phyloP scores from a whole-genome alignment of 2,797 vertebrate genomes.

The Pangasius macronema region DNA sequence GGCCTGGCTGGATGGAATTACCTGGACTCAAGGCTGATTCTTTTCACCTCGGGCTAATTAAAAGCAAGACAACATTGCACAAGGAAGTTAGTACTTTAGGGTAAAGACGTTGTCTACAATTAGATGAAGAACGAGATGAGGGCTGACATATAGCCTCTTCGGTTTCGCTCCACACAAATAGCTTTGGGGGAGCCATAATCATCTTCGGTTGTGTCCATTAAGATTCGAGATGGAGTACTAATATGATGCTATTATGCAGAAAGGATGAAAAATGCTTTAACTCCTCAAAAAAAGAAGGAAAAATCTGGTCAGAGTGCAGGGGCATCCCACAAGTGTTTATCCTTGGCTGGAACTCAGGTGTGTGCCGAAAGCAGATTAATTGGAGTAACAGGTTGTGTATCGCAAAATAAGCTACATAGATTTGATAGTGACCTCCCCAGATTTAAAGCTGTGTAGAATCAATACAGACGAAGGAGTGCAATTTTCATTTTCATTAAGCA shows the following conservation, averaged over 20 bases:
- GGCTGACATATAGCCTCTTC: conserved; percentile 54
- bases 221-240: conserved; percentile 58
- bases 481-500: conserved; percentile 62
- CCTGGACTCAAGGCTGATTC: conserved; percentile 40
- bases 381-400: conserved; percentile 56
- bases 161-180: conserved; percentile 58
- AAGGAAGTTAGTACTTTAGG: conserved; percentile 50
- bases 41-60: conserved; percentile 53
- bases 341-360: conserved; percentile 43
- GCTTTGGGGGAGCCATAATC: conserved; percentile 60
- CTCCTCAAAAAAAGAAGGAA: conserved; percentile 10
- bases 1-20: conserved; percentile 30
- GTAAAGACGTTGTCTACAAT: conserved; percentile 47
- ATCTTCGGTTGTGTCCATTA: conserved; percentile 60
- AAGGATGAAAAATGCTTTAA: conserved; percentile 53
- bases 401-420: conserved; percentile 56
- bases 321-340: conserved; percentile 45
- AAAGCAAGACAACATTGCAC: conserved; percentile 42
- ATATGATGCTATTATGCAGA: conserved; percentile 59
- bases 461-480: conserved; percentile 40
- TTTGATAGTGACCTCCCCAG: conserved; percentile 48
- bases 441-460: conserved; percentile 51
- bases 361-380: conserved; percentile 51
- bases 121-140: conserved; percentile 57
- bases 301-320: neutral